Percentiles rank a stretch among this genome's conserved stretches.
These are phyloP conservation scores for western clawed frog (Xenopus tropicalis) DNA, from an alignment of 2,113 vertebrate genomes.

Conservation along the genomic window UCB_Xtro_10.0 CM004444.2:57385001-57385500, in stretches of 20 bases:
- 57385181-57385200: conserved; percentile 7
- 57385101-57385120: conserved; percentile 19
- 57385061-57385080: conserved; percentile 17
- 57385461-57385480: neutral
- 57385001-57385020: neutral
- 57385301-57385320: conserved; percentile 84
- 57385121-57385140: conserved; percentile 25
- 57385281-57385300: conserved; percentile 76
- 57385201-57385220: conserved; percentile 40
- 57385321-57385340: conserved; percentile 79
- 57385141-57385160: conserved; percentile 23
- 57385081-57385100: conserved; percentile 17
- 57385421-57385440: neutral
- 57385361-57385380: conserved; percentile 79
- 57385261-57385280: conserved; percentile 74
- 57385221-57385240: conserved; percentile 75
- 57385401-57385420: conserved; percentile 49
- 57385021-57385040: conserved; percentile 15
- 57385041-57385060: conserved; percentile 7
- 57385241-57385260: conserved; percentile 79
- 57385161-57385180: conserved; percentile 9
- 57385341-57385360: conserved; percentile 81
- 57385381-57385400: conserved; percentile 74
- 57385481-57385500: neutral
- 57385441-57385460: neutral